Conservation (phyloP, 2,797 vertebrate species). For the Sternotherus odoratus region DNA sequence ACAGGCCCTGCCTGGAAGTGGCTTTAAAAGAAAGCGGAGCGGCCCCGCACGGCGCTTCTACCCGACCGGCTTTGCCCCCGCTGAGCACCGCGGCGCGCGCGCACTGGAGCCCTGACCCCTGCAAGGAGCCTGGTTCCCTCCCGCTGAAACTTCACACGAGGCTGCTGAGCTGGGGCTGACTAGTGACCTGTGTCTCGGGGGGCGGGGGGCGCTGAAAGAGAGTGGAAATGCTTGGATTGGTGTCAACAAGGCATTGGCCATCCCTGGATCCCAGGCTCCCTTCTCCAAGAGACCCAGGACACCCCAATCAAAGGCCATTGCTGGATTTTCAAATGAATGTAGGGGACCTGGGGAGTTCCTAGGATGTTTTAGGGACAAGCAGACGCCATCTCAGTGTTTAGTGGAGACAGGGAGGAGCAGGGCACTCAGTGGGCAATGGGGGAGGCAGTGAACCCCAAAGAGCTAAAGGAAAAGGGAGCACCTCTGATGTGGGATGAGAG, state of each 20-base stretch:
- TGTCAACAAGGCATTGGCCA: too few relatives aligned
- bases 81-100: background rate
- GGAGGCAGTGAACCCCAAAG: background rate
- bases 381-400: background rate
- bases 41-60: background rate
- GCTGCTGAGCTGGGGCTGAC: background rate
- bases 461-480: background rate
- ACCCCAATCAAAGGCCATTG: background rate
- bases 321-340: background rate
- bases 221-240: background rate
- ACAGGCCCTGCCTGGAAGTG: background rate
- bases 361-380: background rate
- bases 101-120: background rate
- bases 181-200: background rate
- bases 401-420: background rate
- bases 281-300: background rate
- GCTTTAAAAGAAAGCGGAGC: background rate
- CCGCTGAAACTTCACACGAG: background rate
- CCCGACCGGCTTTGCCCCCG: background rate
- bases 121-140: background rate
- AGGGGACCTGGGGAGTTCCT: background rate
- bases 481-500: background rate
- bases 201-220: too few relatives aligned
- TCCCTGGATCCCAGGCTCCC: background rate
- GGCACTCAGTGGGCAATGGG: too few relatives aligned